Percentiles rank a stretch among this genome's conserved stretches.
These are phyloP conservation scores for Meandrusa payeni DNA, from an alignment of 2,888 invertebrate species.

Conservation along the genomic window DNA sequence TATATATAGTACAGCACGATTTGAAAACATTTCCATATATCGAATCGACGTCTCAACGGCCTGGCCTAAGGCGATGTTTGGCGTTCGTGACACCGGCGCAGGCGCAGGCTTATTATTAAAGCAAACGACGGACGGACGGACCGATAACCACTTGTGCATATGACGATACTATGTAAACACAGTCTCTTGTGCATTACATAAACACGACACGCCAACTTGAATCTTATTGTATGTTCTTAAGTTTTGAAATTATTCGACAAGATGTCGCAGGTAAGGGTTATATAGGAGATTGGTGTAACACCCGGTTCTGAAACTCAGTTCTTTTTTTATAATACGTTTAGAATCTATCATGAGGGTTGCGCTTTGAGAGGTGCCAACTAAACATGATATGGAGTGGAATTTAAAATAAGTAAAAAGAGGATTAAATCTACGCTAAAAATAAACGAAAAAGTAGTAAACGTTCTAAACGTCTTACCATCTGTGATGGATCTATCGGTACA, in stretches of 20 bases:
- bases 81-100: conserved; percentile 71
- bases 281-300: conserved; percentile 17
- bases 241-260: not conserved
- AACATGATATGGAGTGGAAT: conserved; percentile 4
- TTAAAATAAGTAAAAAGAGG: conserved; percentile 2
- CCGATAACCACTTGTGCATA: conserved; percentile 74
- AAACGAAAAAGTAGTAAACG: too few species aligned
- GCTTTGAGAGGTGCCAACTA: conserved; percentile 11
- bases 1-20: conserved; percentile 6
- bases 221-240: not conserved
- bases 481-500: too few species aligned
- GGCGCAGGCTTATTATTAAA: conserved; percentile 71
- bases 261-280: conserved; percentile 6
- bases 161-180: conserved; percentile 69
- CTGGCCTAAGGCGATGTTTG: conserved; percentile 60
- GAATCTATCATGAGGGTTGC: conserved; percentile 18
- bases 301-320: conserved; percentile 12
- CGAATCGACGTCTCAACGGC: conserved; percentile 29
- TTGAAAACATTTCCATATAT: conserved; percentile 11
- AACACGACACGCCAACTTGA: not conserved
- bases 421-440: too few species aligned
- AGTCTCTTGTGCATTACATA: conserved; percentile 26
- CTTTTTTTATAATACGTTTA: conserved; percentile 9
- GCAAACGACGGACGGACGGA: conserved; percentile 67
- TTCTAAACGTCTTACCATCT: too few species aligned